Evolutionary conservation across 1,140 invertebrate species (phyloP).

Genomic region (Drosophila asahinai): DNA sequence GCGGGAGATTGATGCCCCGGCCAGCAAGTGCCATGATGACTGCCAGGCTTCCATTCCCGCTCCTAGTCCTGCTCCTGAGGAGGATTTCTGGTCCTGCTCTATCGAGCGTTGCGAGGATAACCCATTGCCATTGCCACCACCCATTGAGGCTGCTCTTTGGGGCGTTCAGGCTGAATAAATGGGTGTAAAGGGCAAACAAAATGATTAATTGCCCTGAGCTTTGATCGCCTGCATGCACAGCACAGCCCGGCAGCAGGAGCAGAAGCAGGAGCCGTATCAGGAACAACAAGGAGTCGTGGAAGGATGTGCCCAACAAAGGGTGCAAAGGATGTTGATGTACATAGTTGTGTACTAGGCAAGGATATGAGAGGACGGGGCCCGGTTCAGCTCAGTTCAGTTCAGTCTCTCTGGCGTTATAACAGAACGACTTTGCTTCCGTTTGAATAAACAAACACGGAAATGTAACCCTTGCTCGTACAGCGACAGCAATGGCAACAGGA

Average conservation of each 20-base stretch:
- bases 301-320: conserved; percentile 76
- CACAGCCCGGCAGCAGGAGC: conserved; percentile 25
- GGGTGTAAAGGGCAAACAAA: conserved; percentile 84
- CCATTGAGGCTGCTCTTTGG: conserved; percentile 65
- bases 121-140: conserved; percentile 52
- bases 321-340: conserved; percentile 71
- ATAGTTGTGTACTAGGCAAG: conserved; percentile 48
- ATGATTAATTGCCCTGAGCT: conserved; percentile 85
- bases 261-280: conserved; percentile 2
- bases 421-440: conserved; percentile 84
- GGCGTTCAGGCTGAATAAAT: conserved; percentile 84
- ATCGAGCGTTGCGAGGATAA: conserved; percentile 51
- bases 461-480: conserved; percentile 65
- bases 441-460: conserved; percentile 84
- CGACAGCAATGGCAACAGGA: conserved; percentile 18
- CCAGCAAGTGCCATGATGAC: conserved; percentile 55
- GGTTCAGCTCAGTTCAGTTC: conserved; percentile 21
- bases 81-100: conserved; percentile 42
- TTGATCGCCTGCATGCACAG: conserved; percentile 83
- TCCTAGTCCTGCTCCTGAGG: conserved; percentile 1
- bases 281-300: conserved; percentile 43
- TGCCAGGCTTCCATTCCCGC: conserved; percentile 32
- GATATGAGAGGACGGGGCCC: conserved; percentile 11
- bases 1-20: conserved; percentile 67
- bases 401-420: conserved; percentile 77